phyloP scores from a whole-genome alignment of 2,113 vertebrate genomes.

The Plestiodon gilberti region DNA sequence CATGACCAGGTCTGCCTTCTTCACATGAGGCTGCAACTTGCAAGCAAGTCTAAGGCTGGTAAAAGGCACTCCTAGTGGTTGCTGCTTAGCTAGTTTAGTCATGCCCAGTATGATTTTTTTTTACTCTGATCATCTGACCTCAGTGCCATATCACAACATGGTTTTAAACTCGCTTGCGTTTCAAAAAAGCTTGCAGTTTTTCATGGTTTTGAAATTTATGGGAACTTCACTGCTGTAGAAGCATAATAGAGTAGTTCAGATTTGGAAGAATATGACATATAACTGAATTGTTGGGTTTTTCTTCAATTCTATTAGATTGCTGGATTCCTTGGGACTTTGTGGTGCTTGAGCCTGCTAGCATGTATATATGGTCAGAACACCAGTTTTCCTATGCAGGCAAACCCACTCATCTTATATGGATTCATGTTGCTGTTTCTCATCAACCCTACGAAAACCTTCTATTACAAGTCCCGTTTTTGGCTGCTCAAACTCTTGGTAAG shows the following conservation, averaged over 20 bases:
- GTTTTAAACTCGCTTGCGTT: not conserved
- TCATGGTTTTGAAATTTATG: not conserved
- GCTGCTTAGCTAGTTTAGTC: not conserved
- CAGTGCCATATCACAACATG: not conserved
- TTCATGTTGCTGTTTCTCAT: slow-evolving; percentile 97
- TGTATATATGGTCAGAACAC: slow-evolving; percentile 90
- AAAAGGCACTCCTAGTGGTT: not conserved
- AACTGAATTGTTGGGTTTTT: slow-evolving; percentile 1
- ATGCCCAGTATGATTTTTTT: not conserved
- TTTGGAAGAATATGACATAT: slow-evolving; percentile 31
- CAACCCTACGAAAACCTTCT: slow-evolving; percentile 96
- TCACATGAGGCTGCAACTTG: not conserved
- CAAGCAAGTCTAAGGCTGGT: not conserved
- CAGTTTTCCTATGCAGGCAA: slow-evolving; percentile 90
- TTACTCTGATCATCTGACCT: not conserved
- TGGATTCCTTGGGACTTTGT: slow-evolving; percentile 95
- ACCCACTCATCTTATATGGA: slow-evolving; percentile 94
- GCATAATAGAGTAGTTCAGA: slow-evolving; percentile 51
- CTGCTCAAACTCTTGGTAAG: slow-evolving; percentile 97
- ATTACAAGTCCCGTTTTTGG: slow-evolving; percentile 99
- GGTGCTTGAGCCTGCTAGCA: slow-evolving; percentile 96
- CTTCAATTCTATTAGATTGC: slow-evolving; percentile 82
- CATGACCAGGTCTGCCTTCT: not conserved
- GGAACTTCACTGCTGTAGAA: slow-evolving; percentile 41
- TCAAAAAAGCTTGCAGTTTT: not conserved